Evolutionary conservation across 2,113 vertebrate species (phyloP).

Genomic region (Apus apus): DNA sequence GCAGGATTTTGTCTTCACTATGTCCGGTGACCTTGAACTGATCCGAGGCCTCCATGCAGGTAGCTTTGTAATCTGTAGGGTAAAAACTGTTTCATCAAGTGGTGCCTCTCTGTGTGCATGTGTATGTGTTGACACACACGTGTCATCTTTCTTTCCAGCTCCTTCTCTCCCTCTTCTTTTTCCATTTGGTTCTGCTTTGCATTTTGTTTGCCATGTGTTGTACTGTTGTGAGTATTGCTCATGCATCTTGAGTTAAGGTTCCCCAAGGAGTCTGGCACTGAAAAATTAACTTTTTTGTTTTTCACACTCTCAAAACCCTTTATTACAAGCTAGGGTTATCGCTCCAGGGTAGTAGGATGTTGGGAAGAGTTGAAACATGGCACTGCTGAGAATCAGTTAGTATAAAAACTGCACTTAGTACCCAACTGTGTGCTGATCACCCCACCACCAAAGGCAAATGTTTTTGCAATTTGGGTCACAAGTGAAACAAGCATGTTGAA

Average conservation of each 20-base stretch:
- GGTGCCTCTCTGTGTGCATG: background rate
- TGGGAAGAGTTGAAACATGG: conserved; percentile 30
- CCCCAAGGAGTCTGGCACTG: conserved; percentile 11
- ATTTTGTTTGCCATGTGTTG: conserved; percentile 33
- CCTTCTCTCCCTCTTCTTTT: conserved; percentile 17
- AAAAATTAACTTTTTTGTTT: background rate
- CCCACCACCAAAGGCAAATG: background rate
- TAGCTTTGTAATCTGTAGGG: background rate
- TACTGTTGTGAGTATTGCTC: conserved; percentile 54
- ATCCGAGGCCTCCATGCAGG: background rate
- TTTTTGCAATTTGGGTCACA: conserved; percentile 29
- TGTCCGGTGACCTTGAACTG: background rate
- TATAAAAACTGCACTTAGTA: background rate
- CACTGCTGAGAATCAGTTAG: conserved; percentile 22
- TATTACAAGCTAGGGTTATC: background rate
- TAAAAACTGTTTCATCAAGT: background rate
- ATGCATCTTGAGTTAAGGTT: conserved; percentile 47
- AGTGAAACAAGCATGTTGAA: conserved; percentile 24
- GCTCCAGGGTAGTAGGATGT: conserved; percentile 9
- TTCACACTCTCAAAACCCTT: conserved; percentile 16
- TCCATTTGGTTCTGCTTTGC: conserved; percentile 54
- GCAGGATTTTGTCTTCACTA: background rate
- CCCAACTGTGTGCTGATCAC: background rate
- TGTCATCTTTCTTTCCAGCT: background rate
- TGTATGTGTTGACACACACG: background rate